Evolutionary conservation across 1,140 invertebrate species (phyloP).

Genomic region (Drosophila guanche): DNA sequence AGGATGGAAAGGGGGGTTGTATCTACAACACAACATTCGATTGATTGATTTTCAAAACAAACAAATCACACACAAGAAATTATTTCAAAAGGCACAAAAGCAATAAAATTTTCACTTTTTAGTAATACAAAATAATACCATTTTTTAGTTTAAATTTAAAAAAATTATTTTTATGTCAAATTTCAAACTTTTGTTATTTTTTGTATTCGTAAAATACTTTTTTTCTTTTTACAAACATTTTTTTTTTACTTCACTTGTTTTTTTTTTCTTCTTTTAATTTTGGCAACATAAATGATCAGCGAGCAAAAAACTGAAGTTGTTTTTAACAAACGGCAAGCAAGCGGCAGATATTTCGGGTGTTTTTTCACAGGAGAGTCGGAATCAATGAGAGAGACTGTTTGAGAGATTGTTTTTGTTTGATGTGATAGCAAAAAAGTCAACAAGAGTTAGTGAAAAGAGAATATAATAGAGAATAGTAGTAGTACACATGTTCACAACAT

Average conservation of each 20-base stretch:
- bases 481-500: slow-evolving; percentile 79
- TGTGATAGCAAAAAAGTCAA: slow-evolving; percentile 65
- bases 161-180: too few species aligned
- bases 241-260: slow-evolving; percentile 20
- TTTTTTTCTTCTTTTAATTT: slow-evolving; percentile 36
- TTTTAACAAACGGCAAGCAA: slow-evolving; percentile 69
- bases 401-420: slow-evolving; percentile 47
- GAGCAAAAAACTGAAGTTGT: slow-evolving; percentile 61
- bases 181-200: too few species aligned
- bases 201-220: too few species aligned
- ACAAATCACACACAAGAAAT: slow-evolving; percentile 65
- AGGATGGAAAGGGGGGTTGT: slow-evolving; percentile 8
- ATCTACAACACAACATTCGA: slow-evolving; percentile 52
- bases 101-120: slow-evolving; percentile 21
- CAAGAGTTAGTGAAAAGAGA: slow-evolving; percentile 62
- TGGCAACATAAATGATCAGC: slow-evolving; percentile 70
- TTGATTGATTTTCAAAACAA: slow-evolving; percentile 62
- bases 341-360: slow-evolving; percentile 64
- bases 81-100: slow-evolving; percentile 42
- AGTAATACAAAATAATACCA: slow-evolving; percentile 14
- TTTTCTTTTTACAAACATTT: slow-evolving; percentile 10
- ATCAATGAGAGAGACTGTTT: slow-evolving; percentile 18
- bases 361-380: slow-evolving; percentile 42
- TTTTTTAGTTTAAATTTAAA: too few species aligned
- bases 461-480: slow-evolving; percentile 60